Conservation (phyloP, 2,797 vertebrate genomes). For the Danio choprae region DNA sequence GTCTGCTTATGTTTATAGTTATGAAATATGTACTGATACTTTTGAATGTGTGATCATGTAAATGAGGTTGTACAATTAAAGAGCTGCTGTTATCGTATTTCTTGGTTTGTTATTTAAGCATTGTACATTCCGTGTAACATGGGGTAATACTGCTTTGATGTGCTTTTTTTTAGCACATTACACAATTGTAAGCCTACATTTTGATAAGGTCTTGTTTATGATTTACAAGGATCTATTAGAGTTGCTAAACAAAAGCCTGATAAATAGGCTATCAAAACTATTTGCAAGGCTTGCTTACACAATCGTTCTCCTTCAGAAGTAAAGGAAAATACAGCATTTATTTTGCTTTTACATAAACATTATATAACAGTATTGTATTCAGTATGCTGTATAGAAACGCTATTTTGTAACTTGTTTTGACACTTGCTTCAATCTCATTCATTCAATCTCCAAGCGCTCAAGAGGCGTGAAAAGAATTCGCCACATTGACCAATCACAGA, state of each 20-base stretch:
- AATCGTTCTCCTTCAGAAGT: not conserved
- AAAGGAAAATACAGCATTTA: not conserved
- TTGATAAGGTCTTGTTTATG: not conserved
- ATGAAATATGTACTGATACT: conserved; percentile 14
- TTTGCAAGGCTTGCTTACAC: not conserved
- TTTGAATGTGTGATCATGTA: conserved; percentile 59
- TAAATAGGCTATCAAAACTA: not conserved
- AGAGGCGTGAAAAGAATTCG: not conserved
- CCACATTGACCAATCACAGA: conserved; percentile 46
- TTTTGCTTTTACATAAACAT: not conserved
- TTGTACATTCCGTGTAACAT: not conserved
- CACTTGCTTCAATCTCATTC: not conserved
- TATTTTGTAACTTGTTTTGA: not conserved
- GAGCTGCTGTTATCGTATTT: conserved; percentile 56
- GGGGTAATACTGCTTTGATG: not conserved
- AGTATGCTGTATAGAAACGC: not conserved
- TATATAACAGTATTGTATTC: not conserved
- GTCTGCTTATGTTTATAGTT: conserved; percentile 42
- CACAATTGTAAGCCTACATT: not conserved
- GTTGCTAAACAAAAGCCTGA: conserved; percentile 5
- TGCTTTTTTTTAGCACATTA: not conserved
- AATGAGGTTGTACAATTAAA: conserved; percentile 66
- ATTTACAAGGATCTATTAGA: not conserved
- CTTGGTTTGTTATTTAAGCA: conserved; percentile 5
- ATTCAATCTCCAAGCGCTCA: not conserved